Conservation (phyloP, 2,113 vertebrate genomes). For the Camelus bactrianus region DNA sequence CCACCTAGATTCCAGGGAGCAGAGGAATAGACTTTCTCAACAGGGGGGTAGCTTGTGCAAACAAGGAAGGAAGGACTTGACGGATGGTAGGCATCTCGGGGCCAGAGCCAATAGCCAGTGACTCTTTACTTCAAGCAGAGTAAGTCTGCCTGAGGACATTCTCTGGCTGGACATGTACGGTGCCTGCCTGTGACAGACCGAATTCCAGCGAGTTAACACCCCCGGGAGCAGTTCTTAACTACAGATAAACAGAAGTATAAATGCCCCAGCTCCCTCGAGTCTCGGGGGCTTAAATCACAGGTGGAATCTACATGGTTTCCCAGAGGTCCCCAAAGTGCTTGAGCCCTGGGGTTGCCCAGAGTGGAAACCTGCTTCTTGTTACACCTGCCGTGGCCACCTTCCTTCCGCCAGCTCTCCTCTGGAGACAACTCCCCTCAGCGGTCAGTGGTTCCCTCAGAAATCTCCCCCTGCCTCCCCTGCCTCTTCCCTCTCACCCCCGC, state of each 20-base stretch:
- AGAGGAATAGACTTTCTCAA: background rate
- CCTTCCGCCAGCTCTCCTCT: background rate
- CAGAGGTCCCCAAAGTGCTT: background rate
- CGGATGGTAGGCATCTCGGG: background rate
- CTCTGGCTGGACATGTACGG: background rate
- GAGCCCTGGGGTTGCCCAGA: background rate
- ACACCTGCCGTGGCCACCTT: background rate
- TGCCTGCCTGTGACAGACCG: background rate
- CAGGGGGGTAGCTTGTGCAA: background rate
- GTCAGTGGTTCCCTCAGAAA: background rate
- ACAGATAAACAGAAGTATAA: background rate
- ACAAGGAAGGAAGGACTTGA: background rate
- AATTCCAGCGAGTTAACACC: background rate
- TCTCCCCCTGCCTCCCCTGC: background rate
- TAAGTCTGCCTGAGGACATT: background rate
- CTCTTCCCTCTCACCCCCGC: background rate
- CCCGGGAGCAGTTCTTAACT: background rate
- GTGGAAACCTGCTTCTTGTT: background rate
- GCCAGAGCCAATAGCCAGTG: background rate
- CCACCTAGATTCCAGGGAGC: background rate
- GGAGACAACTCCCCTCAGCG: background rate
- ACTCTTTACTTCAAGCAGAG: background rate
- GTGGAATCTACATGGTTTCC: background rate
- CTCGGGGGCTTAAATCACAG: background rate
- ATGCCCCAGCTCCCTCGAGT: background rate